Conservation (phyloP, 2,113 vertebrate species). For the Malurus cyaneus region DNA sequence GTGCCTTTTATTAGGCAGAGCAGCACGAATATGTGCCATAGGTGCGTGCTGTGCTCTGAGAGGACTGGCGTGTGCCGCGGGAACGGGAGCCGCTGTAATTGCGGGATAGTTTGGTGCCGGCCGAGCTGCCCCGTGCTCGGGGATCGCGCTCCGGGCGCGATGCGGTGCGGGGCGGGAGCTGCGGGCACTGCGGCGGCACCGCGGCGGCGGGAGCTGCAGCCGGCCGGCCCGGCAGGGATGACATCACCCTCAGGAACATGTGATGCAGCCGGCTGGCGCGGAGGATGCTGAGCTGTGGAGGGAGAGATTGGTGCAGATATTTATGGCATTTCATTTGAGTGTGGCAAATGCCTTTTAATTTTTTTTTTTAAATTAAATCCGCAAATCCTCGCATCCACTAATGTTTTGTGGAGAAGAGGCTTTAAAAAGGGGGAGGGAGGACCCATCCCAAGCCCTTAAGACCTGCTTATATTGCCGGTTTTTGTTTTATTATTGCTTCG, state of each 20-base stretch:
- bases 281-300: not conserved
- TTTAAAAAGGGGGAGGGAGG: not conserved
- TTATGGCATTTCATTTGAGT: not conserved
- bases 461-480: not conserved
- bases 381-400: not conserved
- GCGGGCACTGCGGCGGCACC: conserved; percentile 43
- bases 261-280: conserved; percentile 11
- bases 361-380: not conserved
- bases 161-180: not conserved
- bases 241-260: conserved; percentile 63
- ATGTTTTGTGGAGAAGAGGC: not conserved
- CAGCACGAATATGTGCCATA: accelerated
- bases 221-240: conserved; percentile 41
- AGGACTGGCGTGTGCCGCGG: accelerated
- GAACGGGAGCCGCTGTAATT: accelerated
- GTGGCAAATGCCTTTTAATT: not conserved
- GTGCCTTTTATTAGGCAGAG: not conserved
- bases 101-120: no score
- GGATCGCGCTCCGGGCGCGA: not conserved
- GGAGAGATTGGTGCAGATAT: conserved; percentile 14
- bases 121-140: accelerated
- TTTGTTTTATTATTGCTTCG: not conserved
- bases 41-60: accelerated
- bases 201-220: not conserved
- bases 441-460: not conserved